Percentiles rank a stretch among this genome's conserved stretches.
Evolutionary conservation across 2,888 invertebrate species (phyloP).

Genomic region (Campoplex capitator): DNA sequence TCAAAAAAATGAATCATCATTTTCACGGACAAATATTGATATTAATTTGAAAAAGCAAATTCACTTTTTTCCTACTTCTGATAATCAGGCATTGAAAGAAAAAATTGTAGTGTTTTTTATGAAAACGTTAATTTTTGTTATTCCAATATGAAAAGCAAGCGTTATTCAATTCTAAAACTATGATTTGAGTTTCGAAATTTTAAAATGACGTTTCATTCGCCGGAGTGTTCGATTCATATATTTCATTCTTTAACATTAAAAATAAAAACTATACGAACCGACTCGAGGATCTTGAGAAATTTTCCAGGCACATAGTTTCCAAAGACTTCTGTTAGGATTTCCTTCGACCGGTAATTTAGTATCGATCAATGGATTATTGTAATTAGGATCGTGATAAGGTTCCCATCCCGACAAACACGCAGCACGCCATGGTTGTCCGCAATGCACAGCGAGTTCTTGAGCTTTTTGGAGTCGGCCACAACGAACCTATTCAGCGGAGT

Average conservation of each 20-base stretch:
- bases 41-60: too few species aligned
- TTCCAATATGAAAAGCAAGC: too few species aligned
- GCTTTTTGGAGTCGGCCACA: slow-evolving; percentile 95
- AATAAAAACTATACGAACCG: slow-evolving; percentile 72
- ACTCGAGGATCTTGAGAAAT: slow-evolving; percentile 81
- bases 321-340: slow-evolving; percentile 92
- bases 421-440: slow-evolving; percentile 96
- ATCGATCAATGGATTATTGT: slow-evolving; percentile 80
- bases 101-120: too few species aligned
- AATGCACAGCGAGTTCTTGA: slow-evolving; percentile 92
- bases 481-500: slow-evolving; percentile 89
- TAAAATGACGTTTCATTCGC: too few species aligned
- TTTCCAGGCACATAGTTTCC: slow-evolving; percentile 91
- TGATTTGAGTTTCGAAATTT: too few species aligned
- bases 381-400: slow-evolving; percentile 94
- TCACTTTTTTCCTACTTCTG: too few species aligned
- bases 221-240: not conserved
- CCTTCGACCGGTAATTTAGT: slow-evolving; percentile 89
- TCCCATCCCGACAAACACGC: slow-evolving; percentile 96
- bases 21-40: not conserved
- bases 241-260: not conserved
- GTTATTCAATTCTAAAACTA: too few species aligned
- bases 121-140: too few species aligned
- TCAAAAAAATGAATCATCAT: not conserved
- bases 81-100: too few species aligned